phyloP scores from a whole-genome alignment of 2,113 vertebrate species.

The Psophia crepitans region DNA sequence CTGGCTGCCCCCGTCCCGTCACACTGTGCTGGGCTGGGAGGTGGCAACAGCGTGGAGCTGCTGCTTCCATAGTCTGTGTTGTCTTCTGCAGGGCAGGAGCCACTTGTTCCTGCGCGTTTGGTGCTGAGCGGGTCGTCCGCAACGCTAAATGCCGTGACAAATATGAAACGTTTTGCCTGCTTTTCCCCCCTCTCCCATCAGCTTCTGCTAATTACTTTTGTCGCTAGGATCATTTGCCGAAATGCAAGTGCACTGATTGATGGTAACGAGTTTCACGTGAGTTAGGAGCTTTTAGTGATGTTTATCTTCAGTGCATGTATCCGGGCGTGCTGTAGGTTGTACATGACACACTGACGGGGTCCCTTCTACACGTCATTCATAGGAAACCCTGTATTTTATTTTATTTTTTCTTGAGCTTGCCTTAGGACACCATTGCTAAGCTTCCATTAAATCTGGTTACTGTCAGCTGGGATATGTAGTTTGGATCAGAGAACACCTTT shows the following conservation, averaged over 20 bases:
- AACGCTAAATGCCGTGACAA: not conserved
- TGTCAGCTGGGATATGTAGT: not conserved
- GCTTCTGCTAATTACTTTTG: not conserved
- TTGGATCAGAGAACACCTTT: not conserved
- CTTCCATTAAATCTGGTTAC: not conserved
- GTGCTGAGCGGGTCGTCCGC: fast-evolving
- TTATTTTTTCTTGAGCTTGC: not conserved
- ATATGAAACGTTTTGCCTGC: fast-evolving
- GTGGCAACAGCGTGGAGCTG: not conserved
- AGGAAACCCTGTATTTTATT: not conserved
- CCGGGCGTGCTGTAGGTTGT: fast-evolving
- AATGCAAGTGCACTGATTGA: not conserved
- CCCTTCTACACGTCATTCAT: not conserved
- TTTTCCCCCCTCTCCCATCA: not conserved
- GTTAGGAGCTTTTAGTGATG: not conserved
- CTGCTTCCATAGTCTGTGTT: not conserved
- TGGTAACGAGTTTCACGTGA: not conserved
- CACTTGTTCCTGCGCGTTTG: not conserved
- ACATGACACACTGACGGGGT: not conserved
- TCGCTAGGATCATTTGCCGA: not conserved
- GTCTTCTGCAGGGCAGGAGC: not conserved
- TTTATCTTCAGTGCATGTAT: fast-evolving
- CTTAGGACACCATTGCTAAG: not conserved
- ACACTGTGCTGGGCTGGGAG: too few relatives aligned
- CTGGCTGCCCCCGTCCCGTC: too few relatives aligned